phyloP scores from a whole-genome alignment of 2,888 invertebrate species.

The Priocnemis perturbator region DNA sequence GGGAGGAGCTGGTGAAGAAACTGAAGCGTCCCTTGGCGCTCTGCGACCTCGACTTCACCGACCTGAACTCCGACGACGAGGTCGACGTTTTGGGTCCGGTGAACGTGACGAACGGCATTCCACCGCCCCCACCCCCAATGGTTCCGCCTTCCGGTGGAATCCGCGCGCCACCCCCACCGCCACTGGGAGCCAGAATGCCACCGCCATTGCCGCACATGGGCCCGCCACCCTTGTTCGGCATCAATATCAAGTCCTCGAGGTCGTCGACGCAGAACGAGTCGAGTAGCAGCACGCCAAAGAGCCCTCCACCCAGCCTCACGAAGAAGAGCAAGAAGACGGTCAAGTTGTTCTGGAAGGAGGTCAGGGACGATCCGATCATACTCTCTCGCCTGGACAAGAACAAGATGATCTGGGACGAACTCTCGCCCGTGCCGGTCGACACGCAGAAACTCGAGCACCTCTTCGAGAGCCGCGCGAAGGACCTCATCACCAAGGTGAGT shows the following conservation, averaged over 20 bases:
- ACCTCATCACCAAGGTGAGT: conserved; percentile 93
- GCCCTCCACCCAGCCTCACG: conserved; percentile 69
- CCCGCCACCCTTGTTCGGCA: conserved; percentile 71
- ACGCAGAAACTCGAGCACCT: conserved; percentile 95
- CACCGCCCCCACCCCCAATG: conserved; percentile 89
- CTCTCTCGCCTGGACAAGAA: conserved; percentile 77
- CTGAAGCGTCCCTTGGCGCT: conserved; percentile 86
- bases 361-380: conserved; percentile 86
- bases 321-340: conserved; percentile 97
- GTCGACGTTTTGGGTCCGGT: conserved; percentile 85
- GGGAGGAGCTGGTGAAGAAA: conserved; percentile 92
- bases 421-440: conserved; percentile 90
- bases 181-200: conserved; percentile 75
- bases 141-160: conserved; percentile 77
- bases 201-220: conserved; percentile 74
- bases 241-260: conserved; percentile 66
- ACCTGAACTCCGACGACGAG: conserved; percentile 92
- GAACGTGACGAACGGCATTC: conserved; percentile 81
- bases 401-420: conserved; percentile 92
- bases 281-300: conserved; percentile 65
- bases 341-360: conserved; percentile 98
- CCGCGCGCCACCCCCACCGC: conserved; percentile 76
- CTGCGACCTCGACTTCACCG: conserved; percentile 98
- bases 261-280: conserved; percentile 36
- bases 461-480: conserved; percentile 97